These are phyloP conservation scores for Tauraco erythrolophus DNA, from an alignment of 2,113 vertebrate genomes.

Conservation along the genomic window DNA sequence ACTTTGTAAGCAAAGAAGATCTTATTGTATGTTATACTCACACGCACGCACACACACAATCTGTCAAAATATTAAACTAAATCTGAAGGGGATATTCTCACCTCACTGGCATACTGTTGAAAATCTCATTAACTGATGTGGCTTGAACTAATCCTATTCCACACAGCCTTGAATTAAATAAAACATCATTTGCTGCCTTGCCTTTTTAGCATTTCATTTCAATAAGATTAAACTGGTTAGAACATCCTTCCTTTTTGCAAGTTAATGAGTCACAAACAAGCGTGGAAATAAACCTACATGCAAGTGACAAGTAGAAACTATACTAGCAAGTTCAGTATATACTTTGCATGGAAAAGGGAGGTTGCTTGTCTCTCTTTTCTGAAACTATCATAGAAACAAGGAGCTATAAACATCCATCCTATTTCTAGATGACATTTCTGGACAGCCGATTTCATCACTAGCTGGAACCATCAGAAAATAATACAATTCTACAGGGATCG, in stretches of 20 bases:
- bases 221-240: background rate
- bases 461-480: background rate
- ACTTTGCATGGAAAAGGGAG: background rate
- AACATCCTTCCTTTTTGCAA: background rate
- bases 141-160: background rate
- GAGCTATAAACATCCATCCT: background rate
- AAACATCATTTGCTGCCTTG: background rate
- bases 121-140: background rate
- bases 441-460: background rate
- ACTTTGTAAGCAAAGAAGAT: background rate
- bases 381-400: background rate
- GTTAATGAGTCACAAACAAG: background rate
- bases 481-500: background rate
- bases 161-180: background rate
- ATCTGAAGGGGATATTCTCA: background rate
- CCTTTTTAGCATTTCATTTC: background rate
- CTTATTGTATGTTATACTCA: background rate
- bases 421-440: background rate
- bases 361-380: background rate
- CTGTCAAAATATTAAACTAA: background rate
- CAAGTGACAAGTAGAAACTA: background rate
- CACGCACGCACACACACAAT: background rate
- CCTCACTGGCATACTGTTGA: background rate
- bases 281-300: background rate
- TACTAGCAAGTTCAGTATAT: background rate